Base-by-base conservation (phyloP, 2,888 invertebrate species). In the Sthenelais limicola region DNA sequence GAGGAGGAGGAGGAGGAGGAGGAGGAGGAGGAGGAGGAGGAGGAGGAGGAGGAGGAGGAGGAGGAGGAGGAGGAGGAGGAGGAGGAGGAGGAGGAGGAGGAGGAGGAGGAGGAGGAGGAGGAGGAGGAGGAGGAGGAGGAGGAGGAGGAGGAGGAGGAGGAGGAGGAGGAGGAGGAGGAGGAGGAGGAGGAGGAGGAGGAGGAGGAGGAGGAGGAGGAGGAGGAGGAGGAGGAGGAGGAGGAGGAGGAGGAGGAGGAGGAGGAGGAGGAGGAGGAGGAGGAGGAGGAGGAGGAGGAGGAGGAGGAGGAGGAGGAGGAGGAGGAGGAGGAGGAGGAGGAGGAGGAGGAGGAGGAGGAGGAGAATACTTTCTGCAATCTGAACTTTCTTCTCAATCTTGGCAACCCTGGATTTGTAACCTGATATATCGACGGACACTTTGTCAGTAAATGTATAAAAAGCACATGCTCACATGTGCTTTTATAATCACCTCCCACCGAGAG, bases 101-200 rank as follows among this genome's bases (percentile, higher is more conserved):
- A 21, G 54, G 24, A 52, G 54, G 24, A 52, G 15, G 18, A 18
- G 54, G 24, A 21, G 18, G 54, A 52, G 54, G 54, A 52, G 54
- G 54, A 52, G 54, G 54, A 52, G 54, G 54, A 52, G 54, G 54
- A 52, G 54, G 54, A 52, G 54, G 54, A 52, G 54, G 54, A 52
- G 54, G 54, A 52, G 54, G 54, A 52, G 54, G 54, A 52, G 54
- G 24, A 52, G 54, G 24, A 52, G 15, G 18, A 18, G 54, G 24
- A 21, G 18, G 54, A 52, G 54, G 54, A 52, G 54, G 54, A 52
- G 54, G 54, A 52, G 54, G 54, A 52, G 54, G 54, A 52, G 54
- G 54, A 52, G 54, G 54, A 52, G 54, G 54, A 52, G 54, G 54
- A 52, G 54, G 54, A 52, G 54, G 54, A 52, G 54, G 54, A 52